Evolutionary conservation across 2,888 invertebrate genomes (phyloP).

Genomic region (Ormyrus rosae): DNA sequence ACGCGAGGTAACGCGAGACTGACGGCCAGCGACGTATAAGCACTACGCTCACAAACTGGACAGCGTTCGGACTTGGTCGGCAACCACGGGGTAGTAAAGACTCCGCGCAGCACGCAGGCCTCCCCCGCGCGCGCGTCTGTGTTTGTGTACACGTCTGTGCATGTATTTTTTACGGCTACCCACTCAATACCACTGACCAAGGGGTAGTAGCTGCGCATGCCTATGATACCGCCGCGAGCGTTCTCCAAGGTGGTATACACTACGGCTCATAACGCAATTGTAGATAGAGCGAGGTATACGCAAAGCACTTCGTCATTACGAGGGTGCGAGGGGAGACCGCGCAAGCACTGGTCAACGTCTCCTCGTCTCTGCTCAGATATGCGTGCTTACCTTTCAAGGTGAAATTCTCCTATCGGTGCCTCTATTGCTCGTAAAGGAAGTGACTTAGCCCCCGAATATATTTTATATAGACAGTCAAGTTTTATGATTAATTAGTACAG

Average conservation of each 20-base stretch:
- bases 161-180: conserved; percentile 67
- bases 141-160: conserved; percentile 30
- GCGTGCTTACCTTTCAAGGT: conserved; percentile 62
- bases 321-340: not conserved
- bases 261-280: conserved; percentile 36
- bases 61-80: conserved; percentile 63
- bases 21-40: conserved; percentile 49
- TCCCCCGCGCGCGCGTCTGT: conserved; percentile 50
- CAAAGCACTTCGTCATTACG: not conserved
- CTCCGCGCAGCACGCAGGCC: conserved; percentile 1
- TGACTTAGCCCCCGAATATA: too few species aligned
- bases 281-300: conserved; percentile 2
- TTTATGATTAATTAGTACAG: too few species aligned
- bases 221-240: conserved; percentile 36
- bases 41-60: conserved; percentile 66
- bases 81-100: conserved; percentile 14
- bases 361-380: not conserved
- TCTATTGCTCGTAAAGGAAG: not conserved
- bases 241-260: too few species aligned
- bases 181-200: conserved; percentile 74
- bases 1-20: not conserved
- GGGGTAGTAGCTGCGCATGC: conserved; percentile 68
- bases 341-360: conserved; percentile 13
- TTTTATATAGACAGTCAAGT: too few species aligned
- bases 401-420: conserved; percentile 54